A percentile compares a stretch with the other conserved stretches of the same genome.
phyloP scores from a whole-genome alignment of 2,113 vertebrate genomes.

The Neolamprologus ventralis region DNA sequence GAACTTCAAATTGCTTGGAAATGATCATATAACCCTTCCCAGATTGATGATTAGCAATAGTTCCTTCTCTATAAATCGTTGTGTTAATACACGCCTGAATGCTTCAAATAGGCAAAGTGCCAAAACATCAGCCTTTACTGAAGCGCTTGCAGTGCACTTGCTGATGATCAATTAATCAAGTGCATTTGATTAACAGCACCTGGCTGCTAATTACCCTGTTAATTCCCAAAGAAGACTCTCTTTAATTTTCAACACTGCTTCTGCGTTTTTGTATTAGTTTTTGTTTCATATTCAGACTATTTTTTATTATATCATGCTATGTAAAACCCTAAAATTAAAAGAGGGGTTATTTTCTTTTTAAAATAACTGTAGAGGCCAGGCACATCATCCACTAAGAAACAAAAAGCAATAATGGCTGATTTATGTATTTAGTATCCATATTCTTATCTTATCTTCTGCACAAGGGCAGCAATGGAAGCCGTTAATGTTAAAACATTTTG shows the following conservation, averaged over 20 bases:
- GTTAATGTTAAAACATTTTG: neutral
- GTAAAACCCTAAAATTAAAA: neutral
- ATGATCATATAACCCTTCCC: neutral
- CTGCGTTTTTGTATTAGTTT: neutral
- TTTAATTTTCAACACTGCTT: neutral
- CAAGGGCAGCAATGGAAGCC: neutral
- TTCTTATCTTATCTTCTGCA: neutral
- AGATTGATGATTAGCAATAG: neutral
- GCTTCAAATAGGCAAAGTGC: neutral
- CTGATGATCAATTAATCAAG: neutral
- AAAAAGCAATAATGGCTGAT: neutral
- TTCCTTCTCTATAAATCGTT: neutral
- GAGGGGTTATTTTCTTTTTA: neutral
- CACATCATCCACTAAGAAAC: neutral
- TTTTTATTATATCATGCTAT: neutral
- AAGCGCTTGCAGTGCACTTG: neutral
- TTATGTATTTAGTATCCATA: neutral
- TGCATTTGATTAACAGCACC: neutral
- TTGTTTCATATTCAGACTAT: neutral
- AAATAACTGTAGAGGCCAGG: neutral
- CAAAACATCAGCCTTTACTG: neutral
- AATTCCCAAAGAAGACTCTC: neutral
- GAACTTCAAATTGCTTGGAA: neutral
- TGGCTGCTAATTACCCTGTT: neutral
- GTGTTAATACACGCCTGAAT: neutral